Percentiles rank a stretch among this genome's conserved stretches.
Evolutionary conservation across 2,888 invertebrate species (phyloP).

Genomic region (Siphlonurus alternatus): DNA sequence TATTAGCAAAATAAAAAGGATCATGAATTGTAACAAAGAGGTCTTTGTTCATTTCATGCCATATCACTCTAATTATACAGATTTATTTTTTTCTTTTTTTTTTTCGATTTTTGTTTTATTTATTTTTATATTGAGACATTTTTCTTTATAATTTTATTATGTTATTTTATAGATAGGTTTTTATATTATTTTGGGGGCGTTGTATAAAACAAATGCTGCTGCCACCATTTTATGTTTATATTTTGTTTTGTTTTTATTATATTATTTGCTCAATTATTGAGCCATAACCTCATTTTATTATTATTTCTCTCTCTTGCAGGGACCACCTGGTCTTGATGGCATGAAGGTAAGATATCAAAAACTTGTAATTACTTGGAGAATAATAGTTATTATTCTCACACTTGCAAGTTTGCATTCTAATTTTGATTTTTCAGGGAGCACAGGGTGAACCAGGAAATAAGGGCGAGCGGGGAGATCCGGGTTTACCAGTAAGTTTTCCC

Average conservation of each 20-base stretch:
- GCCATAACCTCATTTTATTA: slow-evolving; percentile 12
- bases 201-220: slow-evolving; percentile 3
- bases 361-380: not conserved
- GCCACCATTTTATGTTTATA: slow-evolving; percentile 8
- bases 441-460: slow-evolving; percentile 84
- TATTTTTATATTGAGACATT: not conserved
- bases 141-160: slow-evolving; percentile 2
- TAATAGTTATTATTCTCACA: not conserved
- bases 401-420: too few species aligned
- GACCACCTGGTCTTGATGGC: slow-evolving; percentile 84
- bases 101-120: not conserved
- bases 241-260: slow-evolving; percentile 8
- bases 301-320: slow-evolving; percentile 51
- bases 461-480: slow-evolving; percentile 86
- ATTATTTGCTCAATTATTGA: slow-evolving; percentile 5
- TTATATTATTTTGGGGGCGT: not conserved
- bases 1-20: not conserved
- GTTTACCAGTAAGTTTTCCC: slow-evolving; percentile 61
- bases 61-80: not conserved
- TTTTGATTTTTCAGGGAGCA: slow-evolving; percentile 51
- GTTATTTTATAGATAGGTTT: slow-evolving; percentile 1
- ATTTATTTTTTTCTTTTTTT: too few species aligned
- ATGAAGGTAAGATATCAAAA: slow-evolving; percentile 64
- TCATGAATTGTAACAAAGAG: not conserved
- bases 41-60: slow-evolving; percentile 5